Evolutionary conservation across 2,797 vertebrate genomes (phyloP).

Genomic region (Bovichtus variegatus): DNA sequence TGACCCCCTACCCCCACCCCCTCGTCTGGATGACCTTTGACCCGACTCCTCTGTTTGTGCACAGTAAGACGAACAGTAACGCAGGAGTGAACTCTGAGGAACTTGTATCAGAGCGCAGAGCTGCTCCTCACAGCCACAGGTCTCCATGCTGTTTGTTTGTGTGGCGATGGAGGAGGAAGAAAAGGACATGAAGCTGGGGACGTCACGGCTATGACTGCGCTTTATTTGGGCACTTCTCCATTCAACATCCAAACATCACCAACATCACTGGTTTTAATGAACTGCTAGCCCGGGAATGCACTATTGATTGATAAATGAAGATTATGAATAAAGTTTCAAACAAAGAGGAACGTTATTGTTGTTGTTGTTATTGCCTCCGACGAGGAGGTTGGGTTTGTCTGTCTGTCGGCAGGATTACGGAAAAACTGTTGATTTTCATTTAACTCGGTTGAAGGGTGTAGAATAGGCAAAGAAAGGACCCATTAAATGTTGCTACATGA

Average conservation of each 20-base stretch:
- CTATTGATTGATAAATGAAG: constrained; percentile 84
- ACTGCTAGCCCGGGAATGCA: constrained; percentile 86
- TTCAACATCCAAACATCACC: constrained; percentile 68
- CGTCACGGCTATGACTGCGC: constrained; percentile 52
- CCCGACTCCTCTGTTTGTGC: constrained; percentile 41
- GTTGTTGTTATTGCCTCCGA: constrained; percentile 30
- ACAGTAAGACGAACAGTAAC: constrained; percentile 31
- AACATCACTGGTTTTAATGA: constrained; percentile 77
- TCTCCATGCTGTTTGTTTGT: constrained; percentile 49
- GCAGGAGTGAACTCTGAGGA: constrained; percentile 53
- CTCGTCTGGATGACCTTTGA: constrained; percentile 25
- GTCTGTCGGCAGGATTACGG: no score
- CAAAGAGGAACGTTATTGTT: constrained; percentile 56
- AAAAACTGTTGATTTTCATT: no score
- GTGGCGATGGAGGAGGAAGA: constrained; percentile 42
- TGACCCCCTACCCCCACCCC: no score
- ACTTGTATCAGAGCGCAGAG: constrained; percentile 44
- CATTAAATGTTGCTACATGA: no score
- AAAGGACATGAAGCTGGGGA: constrained; percentile 55
- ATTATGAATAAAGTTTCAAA: constrained; percentile 86
- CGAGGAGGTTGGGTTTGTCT: no score
- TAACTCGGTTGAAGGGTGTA: no score
- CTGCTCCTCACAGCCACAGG: constrained; percentile 41
- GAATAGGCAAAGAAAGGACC: no score
- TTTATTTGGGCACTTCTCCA: constrained; percentile 57